Evolutionary conservation across 1,140 invertebrate genomes (phyloP), one percentile per base, ranked within the genome.

Genomic region (Campoletis sonorensis): DNA sequence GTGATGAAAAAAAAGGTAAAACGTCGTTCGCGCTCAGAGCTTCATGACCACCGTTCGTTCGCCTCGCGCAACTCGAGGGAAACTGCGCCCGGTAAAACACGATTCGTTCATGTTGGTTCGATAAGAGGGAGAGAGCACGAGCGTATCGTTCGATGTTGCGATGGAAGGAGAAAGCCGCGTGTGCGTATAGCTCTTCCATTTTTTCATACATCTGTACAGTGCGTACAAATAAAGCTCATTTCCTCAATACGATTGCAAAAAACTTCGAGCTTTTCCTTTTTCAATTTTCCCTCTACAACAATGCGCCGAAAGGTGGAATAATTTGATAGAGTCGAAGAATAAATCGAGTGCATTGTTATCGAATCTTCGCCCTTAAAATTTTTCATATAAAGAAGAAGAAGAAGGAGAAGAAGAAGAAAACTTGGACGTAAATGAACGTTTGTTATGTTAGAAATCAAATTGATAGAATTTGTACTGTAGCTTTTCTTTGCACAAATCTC

Each of bases 11-110:
- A 58, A 58, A 58, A 18, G 54, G 18, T 58, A n/a, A n/a, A 58
- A 58, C 71, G 16, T 73, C 37, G 37, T 49, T 73, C 18, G 33
- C 37, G 49, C 72, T 75, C 72, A 75, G 72, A 75, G 23, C 49
- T 54, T 75, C 72, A 75, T 75, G 72, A 75, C 72, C 72, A 58
- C 23, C 15, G 72, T 54, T 11, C 72, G 40, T 75, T 23, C 72
- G 72, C 72, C 72, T 75, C 72, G 72, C 72, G 72, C 27, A 54
- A 75, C 72, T 75, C 72, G 72, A 75, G 72, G 72, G 54, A 75
- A 75, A 75, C 72, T 75, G 72, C 49, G 49, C 72, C 72, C 72
- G 72, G 72, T n/a, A 21, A 49, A 45, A 26, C 15, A 13, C 26
- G 10, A 75, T 27, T 58, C 54, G 54, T 58, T 18, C 54, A 58